Evolutionary conservation across 2,113 vertebrate species (phyloP).

Genomic region (Phalacrocorax pelagicus): DNA sequence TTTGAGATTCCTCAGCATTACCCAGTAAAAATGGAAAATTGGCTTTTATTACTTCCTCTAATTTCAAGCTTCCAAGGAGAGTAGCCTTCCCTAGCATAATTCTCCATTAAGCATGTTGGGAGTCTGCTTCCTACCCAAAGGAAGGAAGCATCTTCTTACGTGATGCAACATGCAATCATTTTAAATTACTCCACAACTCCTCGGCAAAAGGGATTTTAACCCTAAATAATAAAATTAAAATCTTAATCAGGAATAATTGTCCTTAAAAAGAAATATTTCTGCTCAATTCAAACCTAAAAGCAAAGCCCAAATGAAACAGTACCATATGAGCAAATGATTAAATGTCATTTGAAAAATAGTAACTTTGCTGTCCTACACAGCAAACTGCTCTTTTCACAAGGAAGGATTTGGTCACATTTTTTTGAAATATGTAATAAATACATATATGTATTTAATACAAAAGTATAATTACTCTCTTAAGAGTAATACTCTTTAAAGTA

Average conservation of each 20-base stretch:
- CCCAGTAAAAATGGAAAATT: neutral
- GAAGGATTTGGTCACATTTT: neutral
- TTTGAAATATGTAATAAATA: neutral
- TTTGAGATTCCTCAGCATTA: neutral
- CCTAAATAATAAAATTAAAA: neutral
- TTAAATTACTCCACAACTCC: neutral
- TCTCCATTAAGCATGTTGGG: neutral
- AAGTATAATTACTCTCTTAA: neutral
- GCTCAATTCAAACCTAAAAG: neutral
- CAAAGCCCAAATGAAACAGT: neutral
- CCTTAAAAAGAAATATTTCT: neutral
- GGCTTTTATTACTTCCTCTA: neutral
- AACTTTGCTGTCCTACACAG: neutral
- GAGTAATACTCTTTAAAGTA: neutral
- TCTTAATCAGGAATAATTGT: neutral
- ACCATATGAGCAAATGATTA: neutral
- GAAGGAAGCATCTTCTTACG: neutral
- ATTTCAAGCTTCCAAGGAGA: neutral
- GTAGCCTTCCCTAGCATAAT: neutral
- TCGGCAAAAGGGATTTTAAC: neutral
- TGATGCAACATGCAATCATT: neutral
- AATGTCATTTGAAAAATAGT: neutral
- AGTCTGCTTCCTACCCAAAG: neutral
- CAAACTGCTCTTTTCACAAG: neutral
- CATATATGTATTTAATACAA: neutral